Evolutionary conservation across 2,888 invertebrate species (phyloP).

Genomic region (Gryllus longicercus): DNA sequence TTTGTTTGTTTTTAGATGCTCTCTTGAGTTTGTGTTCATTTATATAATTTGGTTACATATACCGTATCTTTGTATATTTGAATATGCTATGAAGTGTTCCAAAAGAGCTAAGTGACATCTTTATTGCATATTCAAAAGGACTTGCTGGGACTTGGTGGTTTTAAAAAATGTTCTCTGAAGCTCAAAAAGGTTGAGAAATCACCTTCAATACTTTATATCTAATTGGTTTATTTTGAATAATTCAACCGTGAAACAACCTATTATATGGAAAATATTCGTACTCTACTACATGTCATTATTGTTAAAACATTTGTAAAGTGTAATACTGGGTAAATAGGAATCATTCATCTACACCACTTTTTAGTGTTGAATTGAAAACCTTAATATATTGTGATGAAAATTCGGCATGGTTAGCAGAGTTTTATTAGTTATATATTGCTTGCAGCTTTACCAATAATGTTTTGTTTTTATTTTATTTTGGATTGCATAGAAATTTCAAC

Average conservation of each 20-base stretch:
- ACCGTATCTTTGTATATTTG: conserved; percentile 20
- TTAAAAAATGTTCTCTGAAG: conserved; percentile 19
- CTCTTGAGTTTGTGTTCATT: conserved; percentile 3
- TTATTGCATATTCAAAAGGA: background rate
- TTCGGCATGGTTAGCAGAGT: background rate
- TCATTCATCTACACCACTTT: background rate
- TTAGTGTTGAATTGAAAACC: background rate
- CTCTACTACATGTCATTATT: background rate
- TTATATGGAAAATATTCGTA: background rate
- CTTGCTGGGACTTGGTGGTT: background rate
- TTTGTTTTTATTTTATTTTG: background rate
- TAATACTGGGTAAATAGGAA: conserved; percentile 6
- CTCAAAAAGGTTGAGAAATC: background rate
- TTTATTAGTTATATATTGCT: background rate
- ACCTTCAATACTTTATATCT: background rate
- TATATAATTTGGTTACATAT: background rate
- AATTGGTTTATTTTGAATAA: background rate
- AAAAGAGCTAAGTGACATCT: background rate
- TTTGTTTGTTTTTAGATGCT: background rate
- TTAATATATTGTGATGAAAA: background rate
- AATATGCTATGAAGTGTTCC: conserved; percentile 19
- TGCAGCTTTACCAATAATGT: background rate
- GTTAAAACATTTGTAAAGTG: background rate
- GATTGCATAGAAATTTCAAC: conserved; percentile 5
- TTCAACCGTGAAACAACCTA: background rate